Conservation (phyloP, 2,113 vertebrate genomes). For the Scytalopus superciliaris region DNA sequence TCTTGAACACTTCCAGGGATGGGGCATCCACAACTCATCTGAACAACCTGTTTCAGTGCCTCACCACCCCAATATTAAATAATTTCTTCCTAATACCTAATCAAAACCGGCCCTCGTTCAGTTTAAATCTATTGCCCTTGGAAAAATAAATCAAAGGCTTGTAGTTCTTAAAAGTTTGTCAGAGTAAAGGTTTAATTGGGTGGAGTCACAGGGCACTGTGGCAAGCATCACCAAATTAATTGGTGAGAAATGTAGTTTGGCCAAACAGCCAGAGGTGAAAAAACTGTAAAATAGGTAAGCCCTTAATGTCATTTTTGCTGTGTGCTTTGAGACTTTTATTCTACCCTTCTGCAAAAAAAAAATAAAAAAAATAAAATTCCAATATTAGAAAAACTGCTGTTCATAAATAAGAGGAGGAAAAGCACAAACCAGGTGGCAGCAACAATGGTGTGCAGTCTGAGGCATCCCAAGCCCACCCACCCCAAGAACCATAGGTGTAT, state of each 20-base stretch:
- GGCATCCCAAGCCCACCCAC: too few relatives aligned
- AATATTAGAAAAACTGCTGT: background rate
- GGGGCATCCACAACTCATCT: background rate
- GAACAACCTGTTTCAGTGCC: background rate
- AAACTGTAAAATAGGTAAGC: background rate
- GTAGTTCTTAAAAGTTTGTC: background rate
- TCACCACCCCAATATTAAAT: background rate
- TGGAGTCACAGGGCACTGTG: background rate
- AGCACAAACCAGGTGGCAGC: background rate
- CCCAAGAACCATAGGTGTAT: background rate
- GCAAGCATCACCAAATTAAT: background rate
- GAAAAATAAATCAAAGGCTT: background rate
- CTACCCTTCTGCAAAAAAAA: background rate
- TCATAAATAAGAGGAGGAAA: background rate
- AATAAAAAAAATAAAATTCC: too few relatives aligned
- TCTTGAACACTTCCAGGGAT: background rate
- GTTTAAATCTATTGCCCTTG: background rate
- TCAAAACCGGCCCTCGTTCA: background rate
- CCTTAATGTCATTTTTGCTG: background rate
- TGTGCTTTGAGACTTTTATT: background rate
- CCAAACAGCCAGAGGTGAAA: background rate
- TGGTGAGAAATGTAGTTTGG: background rate
- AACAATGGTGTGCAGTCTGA: too few relatives aligned
- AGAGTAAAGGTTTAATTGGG: background rate
- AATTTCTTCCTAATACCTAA: background rate